Base-by-base conservation (phyloP, 2,797 vertebrate genomes). In the Epinephelus malabaricus region DNA sequence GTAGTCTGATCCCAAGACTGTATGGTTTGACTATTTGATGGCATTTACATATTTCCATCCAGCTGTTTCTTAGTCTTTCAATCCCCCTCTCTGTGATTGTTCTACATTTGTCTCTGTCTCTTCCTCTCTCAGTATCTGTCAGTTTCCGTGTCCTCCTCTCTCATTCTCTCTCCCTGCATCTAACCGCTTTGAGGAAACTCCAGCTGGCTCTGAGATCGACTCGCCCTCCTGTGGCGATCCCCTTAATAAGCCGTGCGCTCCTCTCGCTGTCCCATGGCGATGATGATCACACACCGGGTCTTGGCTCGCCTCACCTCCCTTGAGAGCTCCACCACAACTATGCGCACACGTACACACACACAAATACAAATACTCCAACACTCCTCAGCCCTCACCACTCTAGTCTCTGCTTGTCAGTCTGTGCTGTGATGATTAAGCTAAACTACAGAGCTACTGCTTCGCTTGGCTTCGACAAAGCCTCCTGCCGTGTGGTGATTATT, bases 121-220 rank as follows among this genome's bases (percentile, higher is more conserved):
- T 60, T 54, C 49, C 27, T 58, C 21, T 13, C 63, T 56, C 4
- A 1, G 23, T 17, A 14, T 68, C n/a, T 62, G 55, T 51, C 19
- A 23, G 6, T 60, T 19, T 73, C 54, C 4, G 0, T 11, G 6
- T 79, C 25, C 68, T 47, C 15, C 21, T 53, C 58, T 61, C 69
- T 50, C 56, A 2, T 21, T 65, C 34, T 11, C 27, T 25, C 49
- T 34, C 62, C 56, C 17, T 56, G 54, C 47, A 63, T 45, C 56
- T n/a, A 43, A 47, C 69, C 46, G 56, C 76, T 81, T 43, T 73
- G 72, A 86, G 76, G 77, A 81, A 84, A 65, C 83, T 87, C 86
- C 87, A 85, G 82, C 82, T 81, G 81, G 70, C 87, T 79, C 74
- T 23, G 67, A 77, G 82, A 88, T 88, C 65, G 56, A 83, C 83